Percentiles rank a stretch among this genome's conserved stretches.
Evolutionary conservation across 2,113 vertebrate species (phyloP).

Genomic region (Saccopteryx leptura): DNA sequence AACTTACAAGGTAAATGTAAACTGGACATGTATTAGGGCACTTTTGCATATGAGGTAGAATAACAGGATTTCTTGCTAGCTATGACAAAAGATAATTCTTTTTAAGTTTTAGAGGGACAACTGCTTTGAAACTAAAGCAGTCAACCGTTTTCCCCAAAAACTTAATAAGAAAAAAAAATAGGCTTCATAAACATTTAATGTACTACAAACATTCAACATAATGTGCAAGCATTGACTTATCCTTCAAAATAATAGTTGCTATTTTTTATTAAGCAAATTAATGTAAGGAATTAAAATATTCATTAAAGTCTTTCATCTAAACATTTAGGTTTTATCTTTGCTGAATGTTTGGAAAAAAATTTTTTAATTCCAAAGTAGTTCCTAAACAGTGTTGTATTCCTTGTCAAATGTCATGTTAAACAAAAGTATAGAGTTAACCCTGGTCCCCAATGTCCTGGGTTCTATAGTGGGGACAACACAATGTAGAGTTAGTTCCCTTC

Average conservation of each 20-base stretch:
- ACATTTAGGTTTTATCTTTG: not conserved
- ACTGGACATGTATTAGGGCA: not conserved
- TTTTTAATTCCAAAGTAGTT: not conserved
- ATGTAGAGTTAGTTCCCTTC: not conserved
- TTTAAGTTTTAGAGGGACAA: not conserved
- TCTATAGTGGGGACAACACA: accelerated
- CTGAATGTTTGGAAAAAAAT: not conserved
- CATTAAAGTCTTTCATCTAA: not conserved
- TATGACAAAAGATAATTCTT: no score
- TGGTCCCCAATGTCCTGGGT: no score
- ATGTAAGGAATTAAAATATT: not conserved
- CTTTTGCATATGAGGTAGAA: not conserved
- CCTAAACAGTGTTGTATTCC: not conserved
- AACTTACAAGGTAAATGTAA: conserved; percentile 14
- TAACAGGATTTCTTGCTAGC: no score
- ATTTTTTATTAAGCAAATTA: not conserved
- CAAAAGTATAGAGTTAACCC: not conserved
- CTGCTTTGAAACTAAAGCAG: conserved; percentile 1
- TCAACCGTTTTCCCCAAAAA: not conserved
- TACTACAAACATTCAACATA: not conserved
- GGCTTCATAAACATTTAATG: not conserved
- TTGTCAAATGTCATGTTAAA: not conserved
- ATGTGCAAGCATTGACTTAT: not conserved
- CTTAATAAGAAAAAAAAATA: not conserved
- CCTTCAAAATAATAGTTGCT: not conserved